Evolutionary conservation across 2,888 invertebrate species (phyloP), one percentile per base, ranked within the genome.

Genomic region (Tiliacea citrago): DNA sequence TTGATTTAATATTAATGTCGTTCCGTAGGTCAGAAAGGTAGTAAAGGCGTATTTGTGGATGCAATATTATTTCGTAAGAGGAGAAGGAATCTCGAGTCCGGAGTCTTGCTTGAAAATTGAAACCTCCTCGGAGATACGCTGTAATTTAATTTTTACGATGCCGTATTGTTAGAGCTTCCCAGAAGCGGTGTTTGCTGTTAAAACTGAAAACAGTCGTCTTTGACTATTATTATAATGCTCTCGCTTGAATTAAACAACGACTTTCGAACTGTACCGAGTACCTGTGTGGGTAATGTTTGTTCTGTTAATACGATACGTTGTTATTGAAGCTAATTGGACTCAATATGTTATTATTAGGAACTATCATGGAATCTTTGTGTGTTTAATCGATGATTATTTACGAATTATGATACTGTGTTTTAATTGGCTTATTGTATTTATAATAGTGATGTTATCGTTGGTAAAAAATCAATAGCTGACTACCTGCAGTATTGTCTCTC

Each of bases 81-180:
- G 88, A 92, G 89, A 89, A 86, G 84, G 84, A 88, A 88, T 91
- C 91, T 90, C 90, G 89, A 91, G 90, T 89, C 90, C 68, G 86
- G 90, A 92, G 90, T 91, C 92, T 91, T 88, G 89, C 89, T 92
- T 93, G 91, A 92, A 93, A 95, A 94, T 94, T 93, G 93, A 93
- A 93, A 94, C 93, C 92, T 93, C 93, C 88, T 90, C 86, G 78
- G 93, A 92, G 95, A 93, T 92, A 91, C 91, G 85, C 87, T 89
- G 93, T 95, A 94, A 95, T 95, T 95, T 95, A 94, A 95, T 95
- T 95, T 94, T 94, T 94, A 94, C 91, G 92, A 91, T 91, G 93
- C 91, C 92, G 91, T 93, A 93, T 94, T 93, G 93, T 93, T 93
- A 89, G 89, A 92, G 92, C 90, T 91, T 89, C 88, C 88, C 86